Evolutionary conservation across 2,797 vertebrate genomes (phyloP), one percentile per base, ranked within the genome.

Genomic region (Cuniculus paca): DNA sequence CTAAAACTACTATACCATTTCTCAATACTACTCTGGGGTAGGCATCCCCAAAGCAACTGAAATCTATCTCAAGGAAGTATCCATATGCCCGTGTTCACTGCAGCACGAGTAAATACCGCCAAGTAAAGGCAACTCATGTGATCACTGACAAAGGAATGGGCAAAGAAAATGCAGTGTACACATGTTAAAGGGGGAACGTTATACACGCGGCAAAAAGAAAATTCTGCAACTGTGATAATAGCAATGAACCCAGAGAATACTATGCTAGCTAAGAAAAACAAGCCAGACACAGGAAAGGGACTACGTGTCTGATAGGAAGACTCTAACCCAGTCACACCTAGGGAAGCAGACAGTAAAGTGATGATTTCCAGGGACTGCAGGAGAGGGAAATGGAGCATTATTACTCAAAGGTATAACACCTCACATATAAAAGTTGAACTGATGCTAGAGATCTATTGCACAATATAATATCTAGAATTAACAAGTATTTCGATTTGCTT

Each of bases 341-440:
- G 5, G 19, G 12, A 81, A 81, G 2, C 58, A 19, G 1, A 81
- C 20, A 77, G 28, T 24, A 48, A 5, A 20, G 1, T 17, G 28
- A 34, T 48, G 5, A 26, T 19, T 42, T n/a, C 28, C 5, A 20
- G 31, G 12, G 12, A 8, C 1, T 20, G 10, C 0, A 6, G 20
- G 16, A 14, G 16, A 22, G 34, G 2, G 14, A 75, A 39, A 24
- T 14, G 24, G 2, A 6, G 45, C 54, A 11, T 9, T 56, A 6
- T 22, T 20, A 78, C 5, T 58, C 72, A 86, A 45, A 68, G 11
- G 31, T 36, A 45, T 2, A 56, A 78, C 77, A 17, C 50, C 48
- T 60, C 61, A 93, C 39, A 36, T 58, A 93, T 9, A 60, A 5
- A 36, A 87, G 61, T 26, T 60, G 36, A 80, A 80, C 28, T 36